Conservation (phyloP, 2,113 vertebrate genomes). For the Struthio camelus region DNA sequence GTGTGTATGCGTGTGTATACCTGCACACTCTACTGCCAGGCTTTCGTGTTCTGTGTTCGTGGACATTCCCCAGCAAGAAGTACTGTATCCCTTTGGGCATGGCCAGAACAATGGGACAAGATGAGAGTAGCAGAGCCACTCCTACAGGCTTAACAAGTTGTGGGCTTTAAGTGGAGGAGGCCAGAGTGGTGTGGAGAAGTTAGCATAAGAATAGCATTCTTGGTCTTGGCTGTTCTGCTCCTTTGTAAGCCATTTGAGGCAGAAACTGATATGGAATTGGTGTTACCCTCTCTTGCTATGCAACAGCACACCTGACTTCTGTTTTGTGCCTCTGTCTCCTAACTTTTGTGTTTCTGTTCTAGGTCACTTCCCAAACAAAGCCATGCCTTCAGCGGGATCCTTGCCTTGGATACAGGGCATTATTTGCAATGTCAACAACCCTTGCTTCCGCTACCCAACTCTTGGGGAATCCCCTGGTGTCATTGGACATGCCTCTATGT, state of each 20-base stretch:
- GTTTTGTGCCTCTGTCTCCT: neutral
- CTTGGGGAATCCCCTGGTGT: slow-evolving; percentile 88
- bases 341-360: neutral
- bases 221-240: neutral
- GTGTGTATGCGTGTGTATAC: neutral
- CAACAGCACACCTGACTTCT: too few species aligned
- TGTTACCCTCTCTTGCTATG: too few species aligned
- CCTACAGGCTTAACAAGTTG: too few species aligned
- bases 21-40: neutral
- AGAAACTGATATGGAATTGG: neutral
- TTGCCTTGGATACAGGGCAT: slow-evolving; percentile 93
- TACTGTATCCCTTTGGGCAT: neutral
- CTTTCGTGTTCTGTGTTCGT: neutral
- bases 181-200: neutral
- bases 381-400: slow-evolving; percentile 92
- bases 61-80: neutral
- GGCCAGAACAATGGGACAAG: neutral
- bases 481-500: slow-evolving; percentile 93
- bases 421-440: slow-evolving; percentile 94
- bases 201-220: neutral
- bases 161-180: neutral
- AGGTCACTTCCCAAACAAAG: slow-evolving; percentile 96
- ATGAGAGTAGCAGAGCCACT: neutral
- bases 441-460: slow-evolving; percentile 89
- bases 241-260: neutral